Evolutionary conservation across 1,140 invertebrate genomes (phyloP), one percentile per base, ranked within the genome.

Genomic region (Eriosoma lanigerum): DNA sequence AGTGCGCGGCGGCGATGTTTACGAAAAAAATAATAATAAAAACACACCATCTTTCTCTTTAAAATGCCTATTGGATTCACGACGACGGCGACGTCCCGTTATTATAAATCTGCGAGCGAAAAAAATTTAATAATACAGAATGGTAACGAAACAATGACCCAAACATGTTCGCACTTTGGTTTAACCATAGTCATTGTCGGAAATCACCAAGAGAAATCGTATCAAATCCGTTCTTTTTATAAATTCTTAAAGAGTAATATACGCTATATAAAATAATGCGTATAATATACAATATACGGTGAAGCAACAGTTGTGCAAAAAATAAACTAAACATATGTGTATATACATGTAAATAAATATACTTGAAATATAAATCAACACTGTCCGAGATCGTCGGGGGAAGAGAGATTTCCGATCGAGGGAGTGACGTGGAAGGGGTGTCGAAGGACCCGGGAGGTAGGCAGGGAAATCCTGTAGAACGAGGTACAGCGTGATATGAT

Each of bases 161-260:
- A 62, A 48, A 62, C 75, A 56, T 78, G 56, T 62, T 48, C 32
- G 38, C 38, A 62, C 56, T 44, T 78, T n/a, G 75, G 56, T 78
- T 62, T 48, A 48, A 78, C 38, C 75, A 8, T 8, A 62, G 75
- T 78, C 75, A 78, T 78, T 50, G 75, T 48, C 75, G 75, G 56
- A 78, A 78, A 58, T 78, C 54, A 54, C 26, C 19, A 8, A 62
- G 75, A 78, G 75, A 78, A 78, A 78, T 78, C 75, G 75, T 78
- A 78, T 78, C 75, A 62, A 78, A 78, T 78, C 75, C 75, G 75
- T 78, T 62, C 56, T 24, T 78, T 78, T 78, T 78, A 78, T 29
- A 26, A 19, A 46, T 46, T 78, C 21, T 26, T 32, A 15, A n/a
- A 62, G 38, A 24, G 15, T 21, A 6, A 44, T 64, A 64, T n/a